Evolutionary conservation across 2,797 vertebrate genomes (phyloP).

Genomic region (Myotis vivesi): DNA sequence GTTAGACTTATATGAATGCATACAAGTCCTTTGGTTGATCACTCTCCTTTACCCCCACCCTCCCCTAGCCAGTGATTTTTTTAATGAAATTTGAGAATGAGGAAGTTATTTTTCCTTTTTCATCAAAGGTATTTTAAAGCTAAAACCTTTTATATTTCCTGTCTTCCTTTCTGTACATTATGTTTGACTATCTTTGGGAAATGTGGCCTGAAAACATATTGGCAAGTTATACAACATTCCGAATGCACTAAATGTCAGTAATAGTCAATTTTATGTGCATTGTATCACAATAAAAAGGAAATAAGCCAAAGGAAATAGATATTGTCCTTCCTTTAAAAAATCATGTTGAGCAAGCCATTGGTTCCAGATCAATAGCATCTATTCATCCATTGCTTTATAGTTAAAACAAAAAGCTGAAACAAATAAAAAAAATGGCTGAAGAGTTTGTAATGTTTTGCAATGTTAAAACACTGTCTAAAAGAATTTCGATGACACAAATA

Average conservation of each 20-base stretch:
- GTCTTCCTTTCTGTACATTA: neutral
- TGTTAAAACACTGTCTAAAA: conserved; percentile 3
- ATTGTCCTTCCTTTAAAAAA: neutral
- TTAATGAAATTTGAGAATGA: conserved; percentile 6
- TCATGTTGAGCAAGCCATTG: neutral
- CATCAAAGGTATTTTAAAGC: neutral
- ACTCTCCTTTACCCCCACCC: no score
- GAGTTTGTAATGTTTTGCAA: neutral
- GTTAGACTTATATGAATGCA: no score
- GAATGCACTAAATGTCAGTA: neutral
- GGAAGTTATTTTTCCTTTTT: conserved; percentile 15
- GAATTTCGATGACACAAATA: neutral
- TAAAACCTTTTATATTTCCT: neutral
- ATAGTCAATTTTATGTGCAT: neutral
- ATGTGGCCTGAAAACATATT: neutral
- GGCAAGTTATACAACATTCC: neutral
- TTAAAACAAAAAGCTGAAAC: neutral
- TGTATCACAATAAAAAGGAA: neutral
- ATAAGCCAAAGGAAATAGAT: conserved; percentile 25
- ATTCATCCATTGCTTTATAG: neutral
- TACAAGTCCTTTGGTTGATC: no score
- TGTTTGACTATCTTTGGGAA: neutral
- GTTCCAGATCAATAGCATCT: conserved; percentile 10
- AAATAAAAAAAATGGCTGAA: neutral
- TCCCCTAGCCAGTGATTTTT: neutral